Evolutionary conservation across 2,113 vertebrate genomes (phyloP).

Genomic region (Chlorodrepanis virens): DNA sequence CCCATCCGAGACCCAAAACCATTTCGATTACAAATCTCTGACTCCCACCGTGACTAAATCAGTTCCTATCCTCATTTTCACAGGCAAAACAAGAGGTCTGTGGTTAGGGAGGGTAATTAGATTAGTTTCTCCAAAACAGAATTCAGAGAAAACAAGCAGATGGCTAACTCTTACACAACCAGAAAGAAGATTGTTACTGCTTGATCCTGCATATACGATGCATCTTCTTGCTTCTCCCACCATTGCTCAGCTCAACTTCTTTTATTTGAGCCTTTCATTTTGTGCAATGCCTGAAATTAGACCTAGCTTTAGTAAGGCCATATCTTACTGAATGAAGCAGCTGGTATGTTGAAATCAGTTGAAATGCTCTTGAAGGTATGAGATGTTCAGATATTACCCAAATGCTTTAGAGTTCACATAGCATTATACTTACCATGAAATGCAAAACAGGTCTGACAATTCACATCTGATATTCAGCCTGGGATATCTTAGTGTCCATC

Average conservation of each 20-base stretch:
- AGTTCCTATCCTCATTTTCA: background rate
- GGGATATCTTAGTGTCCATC: background rate
- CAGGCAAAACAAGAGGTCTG: background rate
- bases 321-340: background rate
- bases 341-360: background rate
- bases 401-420: background rate
- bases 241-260: background rate
- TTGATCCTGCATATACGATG: background rate
- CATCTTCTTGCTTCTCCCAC: background rate
- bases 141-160: background rate
- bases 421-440: background rate
- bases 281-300: background rate
- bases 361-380: background rate
- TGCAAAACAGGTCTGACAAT: background rate
- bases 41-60: background rate
- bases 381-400: background rate
- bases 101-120: background rate
- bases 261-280: background rate
- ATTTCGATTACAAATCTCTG: background rate
- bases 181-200: background rate
- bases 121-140: background rate
- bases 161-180: background rate
- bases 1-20: fast-evolving
- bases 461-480: background rate
- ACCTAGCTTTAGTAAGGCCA: background rate